Evolutionary conservation across 1,140 invertebrate genomes (phyloP), one percentile per base, ranked within the genome.

Genomic region (Spodoptera frugiperda): DNA sequence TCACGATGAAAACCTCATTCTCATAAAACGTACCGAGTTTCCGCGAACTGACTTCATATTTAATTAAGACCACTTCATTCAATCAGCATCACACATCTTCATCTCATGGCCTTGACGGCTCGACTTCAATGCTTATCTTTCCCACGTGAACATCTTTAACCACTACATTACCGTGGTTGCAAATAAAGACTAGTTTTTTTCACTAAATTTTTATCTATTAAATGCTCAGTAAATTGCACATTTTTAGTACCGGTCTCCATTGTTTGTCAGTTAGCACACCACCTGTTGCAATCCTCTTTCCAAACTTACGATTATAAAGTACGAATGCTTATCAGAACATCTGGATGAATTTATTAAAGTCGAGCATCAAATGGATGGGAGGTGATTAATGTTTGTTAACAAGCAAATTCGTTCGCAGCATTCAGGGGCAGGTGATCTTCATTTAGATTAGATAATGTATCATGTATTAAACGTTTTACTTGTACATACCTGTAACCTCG

Each of bases 191-290:
- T 48, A 59, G 75, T 80, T 74, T 68, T 71, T 70, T 63, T 63
- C 59, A 68, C 75, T 15, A 70, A 80, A 68, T 17, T 57, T 57
- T 77, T 68, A 77, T 82, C 57, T 80, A 81, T 78, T 79, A 79
- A 83, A 77, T 82, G 73, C 75, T 59, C 65, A 51, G 74, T 78
- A 75, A 83, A 82, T 87, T 86, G 76, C 82, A 78, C 54, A 84
- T 61, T 76, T 68, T 75, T 78, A 68, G 82, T 86, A 80, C 83
- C 49, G 84, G 80, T 84, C 71, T 74, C 89, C 81, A 91, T 92
- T 92, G 91, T 92, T 84, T 84, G 85, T 82, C 82, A 78, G 76
- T 89, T 91, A 82, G 82, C 84, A 87, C 85, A 89, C 84, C 71
- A 75, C 80, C 65, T 80, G 77, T 85, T 85, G 85, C 79, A 84